Evolutionary conservation across 2,888 invertebrate species (phyloP).

Genomic region (Koerneria pararmatus): DNA sequence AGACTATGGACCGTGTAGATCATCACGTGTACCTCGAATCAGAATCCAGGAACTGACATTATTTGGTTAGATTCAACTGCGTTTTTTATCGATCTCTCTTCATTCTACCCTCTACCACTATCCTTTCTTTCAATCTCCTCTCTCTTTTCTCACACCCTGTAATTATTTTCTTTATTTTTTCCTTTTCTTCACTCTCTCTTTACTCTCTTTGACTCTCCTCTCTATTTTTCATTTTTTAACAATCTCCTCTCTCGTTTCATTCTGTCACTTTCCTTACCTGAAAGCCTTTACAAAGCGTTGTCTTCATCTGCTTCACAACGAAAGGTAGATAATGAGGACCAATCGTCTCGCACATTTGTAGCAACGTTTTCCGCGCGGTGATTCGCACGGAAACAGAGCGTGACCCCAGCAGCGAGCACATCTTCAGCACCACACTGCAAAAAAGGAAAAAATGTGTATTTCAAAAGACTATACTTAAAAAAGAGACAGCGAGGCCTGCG

Average conservation of each 20-base stretch:
- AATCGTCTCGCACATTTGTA: slow-evolving; percentile 79
- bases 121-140: too few species aligned
- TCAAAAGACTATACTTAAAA: too few species aligned
- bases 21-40: slow-evolving; percentile 75
- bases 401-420: slow-evolving; percentile 85
- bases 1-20: slow-evolving; percentile 82
- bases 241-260: too few species aligned
- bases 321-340: slow-evolving; percentile 77
- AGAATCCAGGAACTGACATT: slow-evolving; percentile 7
- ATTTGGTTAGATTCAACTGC: slow-evolving; percentile 4
- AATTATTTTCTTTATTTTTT: not conserved
- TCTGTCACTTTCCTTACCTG: too few species aligned
- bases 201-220: too few species aligned
- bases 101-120: too few species aligned
- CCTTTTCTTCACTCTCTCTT: not conserved
- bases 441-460: too few species aligned
- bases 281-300: slow-evolving; percentile 79
- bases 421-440: slow-evolving; percentile 65
- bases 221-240: too few species aligned
- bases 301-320: slow-evolving; percentile 76
- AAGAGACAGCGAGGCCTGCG: too few species aligned
- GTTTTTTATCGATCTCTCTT: slow-evolving; percentile 18
- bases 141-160: too few species aligned
- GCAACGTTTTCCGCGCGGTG: slow-evolving; percentile 82
- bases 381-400: slow-evolving; percentile 72